Base-by-base conservation (phyloP, 2,113 vertebrate genomes). In the Dinomys branickii region DNA sequence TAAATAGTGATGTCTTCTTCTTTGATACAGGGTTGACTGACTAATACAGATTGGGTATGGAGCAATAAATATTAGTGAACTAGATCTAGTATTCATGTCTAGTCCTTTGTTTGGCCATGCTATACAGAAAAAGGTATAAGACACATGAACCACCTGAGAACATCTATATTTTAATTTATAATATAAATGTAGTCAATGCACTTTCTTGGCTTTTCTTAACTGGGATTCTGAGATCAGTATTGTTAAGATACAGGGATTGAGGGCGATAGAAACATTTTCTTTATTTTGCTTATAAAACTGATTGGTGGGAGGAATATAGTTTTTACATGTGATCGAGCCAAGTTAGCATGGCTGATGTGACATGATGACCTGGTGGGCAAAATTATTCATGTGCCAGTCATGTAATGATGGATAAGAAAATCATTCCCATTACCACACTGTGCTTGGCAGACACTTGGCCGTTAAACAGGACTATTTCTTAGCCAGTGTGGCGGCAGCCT, bases 1-100 rank as follows among this genome's bases (percentile, higher is more conserved):
- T 99, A 99, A 99, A 99, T 99, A 99, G 98, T 98, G 98, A 97
- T 98, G 98, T 98, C 98, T 98, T 98, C 97, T 98, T 97, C 98
- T 98, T 98, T 98, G 98, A 98, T 98, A 98, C 97, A 97, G 96
- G 96, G 91, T 97, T 99, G 98, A 98, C 98, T 98, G 98, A 95
- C 95, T 97, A 98, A 98, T 98, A 98, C 96, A 98, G 97, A 97
- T 98, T 98, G 98, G 96, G 97, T 98, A 97, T 97, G 91, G 96
- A 98, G 98, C 97, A 97, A 98, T 98, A 98, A 98, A 98, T 99
- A 99, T 98, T 98, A 96, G 96, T 98, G 97, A 98, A 98, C 97
- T 98, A 92, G 96, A 97, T 98, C 97, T 97, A 95, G 69, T 95
- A 98, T 96, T 96, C 97, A 94, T 89, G 82, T 93, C 94, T 95